Evolutionary conservation across 2,888 invertebrate genomes (phyloP), one percentile per base, ranked within the genome.

Genomic region (Acanthoscelides obtectus): DNA sequence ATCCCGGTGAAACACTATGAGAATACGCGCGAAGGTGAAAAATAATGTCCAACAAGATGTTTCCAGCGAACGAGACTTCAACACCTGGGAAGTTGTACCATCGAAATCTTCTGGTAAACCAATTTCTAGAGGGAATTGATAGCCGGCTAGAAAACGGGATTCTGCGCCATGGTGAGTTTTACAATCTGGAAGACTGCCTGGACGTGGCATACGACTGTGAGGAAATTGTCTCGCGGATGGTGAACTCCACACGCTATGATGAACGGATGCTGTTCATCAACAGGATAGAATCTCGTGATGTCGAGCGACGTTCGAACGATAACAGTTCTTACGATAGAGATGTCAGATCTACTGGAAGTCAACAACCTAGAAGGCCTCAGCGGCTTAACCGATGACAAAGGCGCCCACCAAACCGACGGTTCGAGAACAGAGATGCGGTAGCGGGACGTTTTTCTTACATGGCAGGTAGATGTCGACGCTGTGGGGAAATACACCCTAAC

Each of bases 81-180:
- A 21, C 69, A 17, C 22, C 68, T 0, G 69, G 65, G 21, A 66
- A 72, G 22, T 0, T 22, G 12, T 64, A 64, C 20, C 69, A 70
- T 22, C 22, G 71, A 69, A 71, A 73, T 20, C n/a, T 71, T 8
- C 20, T 73, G 20, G 68, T 73, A 0, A 70, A 73, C n/a, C 73
- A 73, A 25, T 73, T 73, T 25, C 22, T 73, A 22, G 64, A 71
- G 8, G 73, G 73, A 17, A 4, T 73, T 0, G 73, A 73, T n/a
- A n/a, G 63, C 22, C 6, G 71, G 8, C 63, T 72, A 20, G 67
- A 71, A 19, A 73, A 73, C 22, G 66, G 69, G 22, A 67, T 73
- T 20, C 27, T 73, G 8, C 6, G 71, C 64, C 12, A 20, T 1
- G 73, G 73, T 0, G 69, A 73, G 67, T 71, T 67, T 64, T 4